Conservation (phyloP, 2,113 vertebrate genomes). For the Mus spicilegus region DNA sequence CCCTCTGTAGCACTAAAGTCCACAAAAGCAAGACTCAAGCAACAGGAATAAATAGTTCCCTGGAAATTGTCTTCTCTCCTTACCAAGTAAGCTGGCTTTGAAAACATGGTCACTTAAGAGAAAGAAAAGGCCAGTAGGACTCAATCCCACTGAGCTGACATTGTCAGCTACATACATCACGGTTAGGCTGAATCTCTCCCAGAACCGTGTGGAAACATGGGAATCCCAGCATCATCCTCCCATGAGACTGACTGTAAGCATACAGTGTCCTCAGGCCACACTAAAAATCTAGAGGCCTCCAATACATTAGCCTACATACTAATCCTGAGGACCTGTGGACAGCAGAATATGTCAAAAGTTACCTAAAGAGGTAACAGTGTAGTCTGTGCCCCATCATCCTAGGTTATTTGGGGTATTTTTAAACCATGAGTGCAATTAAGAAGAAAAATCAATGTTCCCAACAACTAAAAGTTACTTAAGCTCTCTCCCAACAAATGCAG, state of each 20-base stretch:
- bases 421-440: constrained; percentile 66
- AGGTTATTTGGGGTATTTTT: constrained; percentile 63
- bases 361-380: constrained; percentile 42
- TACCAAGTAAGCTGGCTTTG: background rate
- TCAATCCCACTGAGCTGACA: background rate
- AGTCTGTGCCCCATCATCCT: constrained; percentile 7
- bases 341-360: constrained; percentile 29
- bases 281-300: constrained; percentile 21
- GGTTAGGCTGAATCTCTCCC: background rate
- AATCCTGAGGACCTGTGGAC: constrained; percentile 8
- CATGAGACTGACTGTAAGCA: background rate
- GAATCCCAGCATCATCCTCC: constrained; percentile 1
- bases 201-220: background rate
- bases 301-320: constrained; percentile 1
- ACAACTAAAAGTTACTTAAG: constrained; percentile 68
- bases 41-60: background rate
- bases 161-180: background rate
- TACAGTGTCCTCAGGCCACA: background rate
- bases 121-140: background rate
- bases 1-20: background rate
- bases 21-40: background rate
- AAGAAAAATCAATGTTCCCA: constrained; percentile 74
- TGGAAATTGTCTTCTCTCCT: background rate
- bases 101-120: background rate
- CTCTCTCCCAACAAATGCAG: background rate